Percentiles rank a stretch among this genome's conserved stretches.
Evolutionary conservation across 2,797 vertebrate species (phyloP).

Genomic region (Phrynocephalus vlangalii): DNA sequence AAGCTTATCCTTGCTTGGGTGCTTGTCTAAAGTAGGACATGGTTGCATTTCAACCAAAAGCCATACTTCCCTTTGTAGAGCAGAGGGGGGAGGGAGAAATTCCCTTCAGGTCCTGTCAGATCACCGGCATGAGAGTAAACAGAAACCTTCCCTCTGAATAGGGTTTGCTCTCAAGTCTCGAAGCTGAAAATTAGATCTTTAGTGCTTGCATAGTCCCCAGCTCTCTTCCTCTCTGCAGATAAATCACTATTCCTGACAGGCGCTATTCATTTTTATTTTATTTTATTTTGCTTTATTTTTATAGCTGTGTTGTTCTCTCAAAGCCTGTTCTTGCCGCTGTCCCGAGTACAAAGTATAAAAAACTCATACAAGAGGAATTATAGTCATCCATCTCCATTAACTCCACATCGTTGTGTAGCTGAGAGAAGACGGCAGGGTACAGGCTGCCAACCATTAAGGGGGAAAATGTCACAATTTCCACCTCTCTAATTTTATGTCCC

Average conservation of each 20-base stretch:
- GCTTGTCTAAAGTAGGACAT: not conserved
- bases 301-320: not conserved
- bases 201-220: not conserved
- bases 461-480: not conserved
- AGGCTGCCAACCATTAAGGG: not conserved
- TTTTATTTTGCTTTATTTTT: not conserved
- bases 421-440: not conserved
- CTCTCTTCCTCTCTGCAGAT: not conserved
- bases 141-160: not conserved
- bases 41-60: not conserved
- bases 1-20: not conserved
- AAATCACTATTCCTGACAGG: not conserved
- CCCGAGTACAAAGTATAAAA: not conserved
- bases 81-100: not conserved
- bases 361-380: not conserved
- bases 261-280: not conserved
- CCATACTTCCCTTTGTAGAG: not conserved
- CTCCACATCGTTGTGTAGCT: not conserved
- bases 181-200: not conserved
- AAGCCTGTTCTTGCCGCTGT: not conserved
- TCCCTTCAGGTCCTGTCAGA: not conserved
- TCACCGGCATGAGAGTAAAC: not conserved
- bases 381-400: not conserved
- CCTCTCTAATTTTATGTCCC: slow-evolving; percentile 20
- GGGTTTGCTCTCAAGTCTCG: not conserved